Conservation (phyloP, 2,797 vertebrate genomes). For the Columba guinea region DNA sequence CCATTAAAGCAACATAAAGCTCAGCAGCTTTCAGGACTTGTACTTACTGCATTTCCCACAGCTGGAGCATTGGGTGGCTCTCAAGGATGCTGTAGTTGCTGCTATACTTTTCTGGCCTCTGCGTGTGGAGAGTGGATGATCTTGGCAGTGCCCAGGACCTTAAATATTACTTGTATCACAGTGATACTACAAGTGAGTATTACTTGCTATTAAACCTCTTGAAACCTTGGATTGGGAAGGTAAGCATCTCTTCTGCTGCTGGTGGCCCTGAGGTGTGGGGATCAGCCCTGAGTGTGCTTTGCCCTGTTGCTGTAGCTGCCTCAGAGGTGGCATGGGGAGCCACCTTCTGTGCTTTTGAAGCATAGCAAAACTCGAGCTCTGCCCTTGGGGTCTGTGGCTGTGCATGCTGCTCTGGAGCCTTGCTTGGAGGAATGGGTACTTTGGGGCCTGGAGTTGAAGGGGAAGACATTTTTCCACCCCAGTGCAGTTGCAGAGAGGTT, state of each 20-base stretch:
- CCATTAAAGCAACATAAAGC: neutral
- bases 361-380: neutral
- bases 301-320: neutral
- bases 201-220: neutral
- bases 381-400: neutral
- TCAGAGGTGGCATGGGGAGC: neutral
- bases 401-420: neutral
- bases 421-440: neutral
- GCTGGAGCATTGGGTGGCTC: neutral
- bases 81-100: neutral
- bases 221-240: neutral
- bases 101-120: neutral
- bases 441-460: neutral
- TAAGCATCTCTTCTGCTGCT: neutral
- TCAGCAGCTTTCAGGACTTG: neutral
- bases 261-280: neutral
- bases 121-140: neutral
- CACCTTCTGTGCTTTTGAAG: neutral
- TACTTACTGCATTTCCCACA: neutral
- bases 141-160: neutral
- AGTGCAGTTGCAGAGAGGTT: neutral
- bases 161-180: neutral
- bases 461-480: neutral
- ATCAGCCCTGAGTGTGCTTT: neutral
- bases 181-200: neutral